Base-by-base conservation (phyloP, 2,113 vertebrate genomes). In the Nibea albiflora region DNA sequence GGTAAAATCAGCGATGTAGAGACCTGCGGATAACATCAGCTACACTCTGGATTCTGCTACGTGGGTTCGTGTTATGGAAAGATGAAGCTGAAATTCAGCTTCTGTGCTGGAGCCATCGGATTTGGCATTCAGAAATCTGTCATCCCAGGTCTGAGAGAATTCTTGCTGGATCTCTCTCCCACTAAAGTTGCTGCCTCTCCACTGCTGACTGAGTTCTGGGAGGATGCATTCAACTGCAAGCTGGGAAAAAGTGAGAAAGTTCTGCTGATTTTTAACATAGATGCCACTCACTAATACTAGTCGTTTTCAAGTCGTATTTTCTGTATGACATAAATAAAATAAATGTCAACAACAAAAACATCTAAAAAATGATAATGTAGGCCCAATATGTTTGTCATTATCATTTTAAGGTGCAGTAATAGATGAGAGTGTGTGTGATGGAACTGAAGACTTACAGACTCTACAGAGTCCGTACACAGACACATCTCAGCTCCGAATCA, bases 101-200 rank as follows among this genome's bases (percentile, higher is more conserved):
- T 92, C 53, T 92, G 87, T 12, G 4, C 81, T 0, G 93, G 94
- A 2, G 84, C 93, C 2, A 80, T 95, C 0, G 93, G 94, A 6
- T 90, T 94, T 61, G 92, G 75, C 0, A 91, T 95, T 60, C 86
- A 82, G 5, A 39, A 72, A 15, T 87, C 93, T 19, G 78, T 84
- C 16, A 94, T 95, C 1, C 92, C 93, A 5, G 94, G 95, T 4
- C 83, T 95, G 14, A 90, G 89, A 76, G 77, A 92, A 5, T 95
- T 94, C 58, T 46, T 95, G 19, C 8, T 93, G 16, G 86, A 90
- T 53, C 84, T 94, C 20, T 78, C 89, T 50, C 78, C 81, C 2
- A 9, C 63, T 6, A n/a, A 90, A 78, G 90, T 68, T 5, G 44
- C 83, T 26, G 72, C 64, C 10, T 93, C 92, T 0, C 22, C 83